Evolutionary conservation across 2,888 invertebrate genomes (phyloP).

Genomic region (Agrotis exclamationis): DNA sequence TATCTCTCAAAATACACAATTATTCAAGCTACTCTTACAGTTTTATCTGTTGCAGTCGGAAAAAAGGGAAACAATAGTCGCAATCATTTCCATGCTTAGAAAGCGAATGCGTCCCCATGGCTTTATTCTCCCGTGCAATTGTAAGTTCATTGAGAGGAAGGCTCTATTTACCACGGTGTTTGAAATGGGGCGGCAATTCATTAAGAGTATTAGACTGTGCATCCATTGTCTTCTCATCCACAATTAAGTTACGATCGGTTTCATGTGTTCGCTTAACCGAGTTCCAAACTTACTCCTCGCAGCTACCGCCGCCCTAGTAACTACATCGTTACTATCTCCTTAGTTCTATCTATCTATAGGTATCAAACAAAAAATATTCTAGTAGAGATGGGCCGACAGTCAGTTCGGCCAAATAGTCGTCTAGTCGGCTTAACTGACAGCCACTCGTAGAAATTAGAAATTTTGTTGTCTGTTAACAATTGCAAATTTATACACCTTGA

Average conservation of each 20-base stretch:
- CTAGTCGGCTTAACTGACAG: too few species aligned
- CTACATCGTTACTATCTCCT: neutral
- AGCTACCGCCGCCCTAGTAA: neutral
- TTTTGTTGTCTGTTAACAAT: too few species aligned
- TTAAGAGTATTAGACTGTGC: constrained; percentile 34
- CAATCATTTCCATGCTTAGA: constrained; percentile 23
- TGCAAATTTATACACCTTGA: too few species aligned
- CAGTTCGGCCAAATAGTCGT: too few species aligned
- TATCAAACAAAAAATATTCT: neutral
- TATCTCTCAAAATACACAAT: neutral
- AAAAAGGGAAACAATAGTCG: constrained; percentile 16
- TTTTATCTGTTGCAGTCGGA: neutral
- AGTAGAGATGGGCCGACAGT: neutral
- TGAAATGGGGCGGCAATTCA: constrained; percentile 27
- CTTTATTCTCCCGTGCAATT: constrained; percentile 22
- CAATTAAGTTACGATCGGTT: constrained; percentile 45
- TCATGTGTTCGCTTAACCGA: constrained; percentile 34
- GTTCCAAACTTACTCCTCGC: constrained; percentile 35
- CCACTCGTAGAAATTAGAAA: too few species aligned
- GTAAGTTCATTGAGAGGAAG: constrained; percentile 21
- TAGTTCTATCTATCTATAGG: neutral
- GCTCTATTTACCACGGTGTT: constrained; percentile 25
- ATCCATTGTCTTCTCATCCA: constrained; percentile 19
- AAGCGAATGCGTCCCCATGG: constrained; percentile 24
- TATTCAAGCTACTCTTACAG: neutral